phyloP scores from a whole-genome alignment of 2,113 vertebrate genomes.

The Oryzias celebensis region DNA sequence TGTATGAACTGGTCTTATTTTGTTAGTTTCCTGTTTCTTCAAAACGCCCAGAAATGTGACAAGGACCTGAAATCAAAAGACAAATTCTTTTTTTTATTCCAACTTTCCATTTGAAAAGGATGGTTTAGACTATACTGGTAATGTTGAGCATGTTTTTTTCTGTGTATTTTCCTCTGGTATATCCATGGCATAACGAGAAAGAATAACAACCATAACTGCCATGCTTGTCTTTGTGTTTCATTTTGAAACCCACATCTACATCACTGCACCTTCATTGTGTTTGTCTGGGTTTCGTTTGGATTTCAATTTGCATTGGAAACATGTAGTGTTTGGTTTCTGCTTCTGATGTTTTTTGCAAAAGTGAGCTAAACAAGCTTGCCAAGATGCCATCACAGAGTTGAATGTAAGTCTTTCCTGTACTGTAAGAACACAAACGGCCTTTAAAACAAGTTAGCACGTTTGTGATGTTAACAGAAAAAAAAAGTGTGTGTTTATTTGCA shows the following conservation, averaged over 20 bases:
- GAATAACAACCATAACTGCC: constrained; percentile 28
- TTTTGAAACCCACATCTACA: constrained; percentile 13
- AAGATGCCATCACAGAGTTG: constrained; percentile 42
- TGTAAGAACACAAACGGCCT: constrained; percentile 21
- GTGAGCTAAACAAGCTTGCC: constrained; percentile 30
- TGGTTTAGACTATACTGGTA: too few species aligned
- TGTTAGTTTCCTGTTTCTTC: too few species aligned
- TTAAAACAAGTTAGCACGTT: constrained; percentile 36
- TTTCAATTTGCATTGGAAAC: constrained; percentile 36
- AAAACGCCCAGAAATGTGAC: too few species aligned
- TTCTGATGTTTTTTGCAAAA: constrained; percentile 28
- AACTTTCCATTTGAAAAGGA: too few species aligned
- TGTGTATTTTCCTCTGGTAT: too few species aligned
- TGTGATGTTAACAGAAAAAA: constrained; percentile 23
- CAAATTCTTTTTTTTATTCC: too few species aligned
- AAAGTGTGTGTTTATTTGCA: too few species aligned
- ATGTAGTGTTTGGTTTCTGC: constrained; percentile 32
- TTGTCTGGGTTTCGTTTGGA: constrained; percentile 37
- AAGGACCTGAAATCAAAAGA: too few species aligned
- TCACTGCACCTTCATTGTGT: constrained; percentile 42
- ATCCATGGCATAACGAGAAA: constrained; percentile 20
- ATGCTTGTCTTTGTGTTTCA: constrained; percentile 25
- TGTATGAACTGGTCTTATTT: too few species aligned
- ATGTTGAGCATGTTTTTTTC: too few species aligned
- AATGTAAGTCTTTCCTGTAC: constrained; percentile 45